These are phyloP conservation scores for Drosophila pseudotalamancana DNA, from an alignment of 2,888 invertebrate species.

Conservation along the genomic window DNA sequence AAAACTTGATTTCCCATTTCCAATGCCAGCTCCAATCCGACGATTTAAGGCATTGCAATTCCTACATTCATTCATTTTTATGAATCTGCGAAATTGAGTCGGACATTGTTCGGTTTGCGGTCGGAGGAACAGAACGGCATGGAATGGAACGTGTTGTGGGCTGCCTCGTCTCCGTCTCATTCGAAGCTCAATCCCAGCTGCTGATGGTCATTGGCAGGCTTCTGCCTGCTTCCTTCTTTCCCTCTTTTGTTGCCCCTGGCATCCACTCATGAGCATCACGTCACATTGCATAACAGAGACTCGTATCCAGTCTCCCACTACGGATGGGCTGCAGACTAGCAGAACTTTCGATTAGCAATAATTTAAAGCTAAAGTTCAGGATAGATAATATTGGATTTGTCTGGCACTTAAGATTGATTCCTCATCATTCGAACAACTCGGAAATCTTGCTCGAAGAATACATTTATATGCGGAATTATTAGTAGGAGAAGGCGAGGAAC, in stretches of 20 bases:
- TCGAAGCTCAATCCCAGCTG: slow-evolving; percentile 32
- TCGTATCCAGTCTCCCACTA: slow-evolving; percentile 13
- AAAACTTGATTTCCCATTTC: slow-evolving; percentile 81
- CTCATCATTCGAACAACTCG: no score
- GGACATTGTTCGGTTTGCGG: slow-evolving; percentile 76
- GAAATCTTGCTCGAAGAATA: no score
- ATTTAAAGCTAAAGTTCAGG: no score
- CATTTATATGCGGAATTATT: no score
- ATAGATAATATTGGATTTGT: no score
- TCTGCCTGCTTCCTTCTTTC: slow-evolving; percentile 9
- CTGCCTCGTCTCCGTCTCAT: slow-evolving; percentile 10
- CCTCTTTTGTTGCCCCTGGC: slow-evolving; percentile 1
- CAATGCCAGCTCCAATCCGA: slow-evolving; percentile 51
- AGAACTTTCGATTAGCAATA: no score
- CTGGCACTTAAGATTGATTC: no score
- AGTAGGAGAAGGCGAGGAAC: no score
- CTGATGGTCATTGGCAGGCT: slow-evolving; percentile 46
- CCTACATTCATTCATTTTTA: slow-evolving; percentile 73
- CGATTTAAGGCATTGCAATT: slow-evolving; percentile 62
- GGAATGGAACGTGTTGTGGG: slow-evolving; percentile 44
- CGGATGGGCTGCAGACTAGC: not conserved
- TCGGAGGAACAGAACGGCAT: slow-evolving; percentile 21
- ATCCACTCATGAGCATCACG: slow-evolving; percentile 37
- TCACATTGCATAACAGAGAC: slow-evolving; percentile 31
- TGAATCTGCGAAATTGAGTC: slow-evolving; percentile 74